Evolutionary conservation across 1,140 invertebrate species (phyloP).

Genomic region (Dendrolimus kikuchii): DNA sequence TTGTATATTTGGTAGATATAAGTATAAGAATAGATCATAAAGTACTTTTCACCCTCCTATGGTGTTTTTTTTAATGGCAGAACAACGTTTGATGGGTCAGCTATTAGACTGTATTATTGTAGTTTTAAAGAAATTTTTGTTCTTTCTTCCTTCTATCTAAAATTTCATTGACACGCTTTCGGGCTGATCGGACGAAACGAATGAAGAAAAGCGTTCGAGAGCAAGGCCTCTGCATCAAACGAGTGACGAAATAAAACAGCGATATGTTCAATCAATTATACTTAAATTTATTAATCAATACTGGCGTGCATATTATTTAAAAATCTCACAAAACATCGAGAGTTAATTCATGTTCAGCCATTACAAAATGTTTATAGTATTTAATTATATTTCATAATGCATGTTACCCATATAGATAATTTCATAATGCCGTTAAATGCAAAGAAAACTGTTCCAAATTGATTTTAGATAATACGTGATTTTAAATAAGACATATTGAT

Average conservation of each 20-base stretch:
- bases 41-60: too few relatives aligned
- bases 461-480: conserved; percentile 64
- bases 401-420: conserved; percentile 33
- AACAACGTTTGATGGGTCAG: too few relatives aligned
- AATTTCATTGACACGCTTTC: too few relatives aligned
- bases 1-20: too few relatives aligned
- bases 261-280: conserved; percentile 51
- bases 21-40: too few relatives aligned
- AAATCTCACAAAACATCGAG: conserved; percentile 56
- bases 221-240: not conserved
- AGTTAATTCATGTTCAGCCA: conserved; percentile 56
- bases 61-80: too few relatives aligned
- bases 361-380: conserved; percentile 48
- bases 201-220: not conserved
- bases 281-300: conserved; percentile 70
- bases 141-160: too few relatives aligned
- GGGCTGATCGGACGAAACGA: not conserved
- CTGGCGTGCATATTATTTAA: conserved; percentile 57
- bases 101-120: too few relatives aligned
- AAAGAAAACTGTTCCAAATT: conserved; percentile 67
- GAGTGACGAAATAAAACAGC: conserved; percentile 48
- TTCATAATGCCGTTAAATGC: conserved; percentile 57
- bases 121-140: too few relatives aligned
- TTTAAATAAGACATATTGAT: conserved; percentile 58
- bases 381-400: conserved; percentile 27